Base-by-base conservation (phyloP, 2,113 vertebrate species). In the Buteo buteo region DNA sequence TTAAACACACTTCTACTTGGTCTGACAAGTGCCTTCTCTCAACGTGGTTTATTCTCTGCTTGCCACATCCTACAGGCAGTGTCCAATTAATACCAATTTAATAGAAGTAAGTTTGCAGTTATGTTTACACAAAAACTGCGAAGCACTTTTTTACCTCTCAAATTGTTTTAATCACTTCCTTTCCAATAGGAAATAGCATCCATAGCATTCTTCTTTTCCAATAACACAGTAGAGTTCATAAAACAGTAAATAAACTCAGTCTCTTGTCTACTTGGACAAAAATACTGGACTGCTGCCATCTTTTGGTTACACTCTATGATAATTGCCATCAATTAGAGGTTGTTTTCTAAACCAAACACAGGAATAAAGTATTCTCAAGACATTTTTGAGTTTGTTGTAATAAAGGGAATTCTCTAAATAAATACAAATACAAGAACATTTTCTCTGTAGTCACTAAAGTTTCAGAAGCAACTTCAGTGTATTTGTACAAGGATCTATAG, bases 331-430 rank as follows among this genome's bases (percentile, higher is more conserved):
- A 94, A 66, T 91, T 86, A 81, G 55, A 77, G 34, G 52, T 16
- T 87, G 49, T 80, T 95, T 95, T 69, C 84, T 86, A 95, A 95
- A 91, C 21, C 52, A 95, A 91, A 72, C 54, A 61, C 17, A 65
- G n/a, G 25, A 95, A 69, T 72, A 65, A 93, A 89, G 16, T 64
- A 93, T 66, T 91, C 66, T 70, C 70, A 90, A 91, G 58, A 59
- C 16, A 32, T 70, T 91, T 78, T 12, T 45, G 38, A 58, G 16
- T 79, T 80, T 79, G 9, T 31, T 64, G 42, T 26, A 59, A 59
- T 14, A 80, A 95, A 66, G 21, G 6, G 32, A 89, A 77, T 42
- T 85, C 31, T 69, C 40, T 82, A 73, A 89, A 86, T 59, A 84
- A 89, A 61, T 58, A 82, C 22, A 86, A 91, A 67, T 31, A 28